A percentile compares a stretch with the other conserved stretches of the same genome.
Conservation (phyloP, 2,113 vertebrate species). For the Microtus pennsylvanicus region DNA sequence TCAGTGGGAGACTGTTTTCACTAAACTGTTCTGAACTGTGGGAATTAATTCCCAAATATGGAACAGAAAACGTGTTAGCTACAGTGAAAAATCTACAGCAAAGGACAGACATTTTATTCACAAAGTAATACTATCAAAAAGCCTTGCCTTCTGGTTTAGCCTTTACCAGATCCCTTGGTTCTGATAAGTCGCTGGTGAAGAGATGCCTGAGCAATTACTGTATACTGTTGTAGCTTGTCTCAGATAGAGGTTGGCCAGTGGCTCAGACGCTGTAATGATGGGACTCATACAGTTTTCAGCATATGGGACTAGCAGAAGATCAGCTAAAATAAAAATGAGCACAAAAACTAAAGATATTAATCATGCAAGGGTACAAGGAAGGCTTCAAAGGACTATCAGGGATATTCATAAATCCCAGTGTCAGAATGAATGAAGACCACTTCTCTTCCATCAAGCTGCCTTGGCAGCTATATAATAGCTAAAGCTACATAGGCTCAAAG, state of each 20-base stretch:
- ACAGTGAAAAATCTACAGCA: too few species aligned
- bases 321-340: not conserved
- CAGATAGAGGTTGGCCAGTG: not conserved
- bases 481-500: not conserved
- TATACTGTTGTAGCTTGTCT: too few species aligned
- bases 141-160: too few species aligned
- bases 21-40: too few species aligned
- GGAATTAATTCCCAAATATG: too few species aligned
- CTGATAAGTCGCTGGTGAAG: too few species aligned
- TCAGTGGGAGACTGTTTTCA: too few species aligned
- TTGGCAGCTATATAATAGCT: not conserved
- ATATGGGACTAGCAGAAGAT: not conserved
- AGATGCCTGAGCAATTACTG: too few species aligned
- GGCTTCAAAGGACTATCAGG: not conserved
- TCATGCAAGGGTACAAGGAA: not conserved
- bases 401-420: not conserved
- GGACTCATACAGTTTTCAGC: not conserved
- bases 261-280: not conserved
- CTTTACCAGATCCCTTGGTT: too few species aligned
- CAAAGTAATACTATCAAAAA: too few species aligned
- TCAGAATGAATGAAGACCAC: not conserved
- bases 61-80: too few species aligned
- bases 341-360: slow-evolving; percentile 11
- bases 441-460: not conserved
- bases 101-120: too few species aligned